Conservation (phyloP, 1,140 invertebrate genomes). For the Scaptomyza montana region DNA sequence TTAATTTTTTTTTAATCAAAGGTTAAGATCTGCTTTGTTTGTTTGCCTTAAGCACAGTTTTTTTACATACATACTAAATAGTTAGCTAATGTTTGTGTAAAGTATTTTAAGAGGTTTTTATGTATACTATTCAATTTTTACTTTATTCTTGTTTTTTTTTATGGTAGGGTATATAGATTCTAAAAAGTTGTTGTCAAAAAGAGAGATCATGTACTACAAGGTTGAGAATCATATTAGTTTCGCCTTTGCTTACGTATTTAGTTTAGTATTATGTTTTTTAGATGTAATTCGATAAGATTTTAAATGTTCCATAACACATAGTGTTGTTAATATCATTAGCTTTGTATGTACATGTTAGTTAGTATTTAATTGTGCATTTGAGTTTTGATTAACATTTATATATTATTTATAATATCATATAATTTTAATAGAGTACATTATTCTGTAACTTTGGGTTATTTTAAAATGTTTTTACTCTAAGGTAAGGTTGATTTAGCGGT, state of each 20-base stretch:
- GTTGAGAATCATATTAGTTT: neutral
- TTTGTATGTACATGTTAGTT: neutral
- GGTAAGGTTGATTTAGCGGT: no score
- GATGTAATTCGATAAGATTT: neutral
- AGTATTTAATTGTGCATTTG: slow-evolving; percentile 36
- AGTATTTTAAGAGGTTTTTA: neutral
- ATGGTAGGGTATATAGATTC: slow-evolving; percentile 4
- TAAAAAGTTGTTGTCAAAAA: slow-evolving; percentile 3
- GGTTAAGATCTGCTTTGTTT: neutral
- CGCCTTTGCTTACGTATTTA: slow-evolving; percentile 28
- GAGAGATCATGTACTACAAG: slow-evolving; percentile 1
- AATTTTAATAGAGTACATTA: neutral
- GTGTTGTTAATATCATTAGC: neutral
- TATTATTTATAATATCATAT: slow-evolving; percentile 4
- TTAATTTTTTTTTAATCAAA: no score
- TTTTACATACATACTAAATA: neutral
- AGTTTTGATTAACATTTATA: slow-evolving; percentile 19
- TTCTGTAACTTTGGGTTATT: no score
- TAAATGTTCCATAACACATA: slow-evolving; percentile 6
- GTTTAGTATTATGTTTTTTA: neutral
- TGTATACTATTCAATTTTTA: neutral
- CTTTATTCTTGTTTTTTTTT: neutral
- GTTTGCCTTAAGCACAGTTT: slow-evolving; percentile 6
- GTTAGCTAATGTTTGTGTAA: slow-evolving; percentile 4
- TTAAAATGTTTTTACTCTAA: no score